These are phyloP conservation scores for Pandion haliaetus DNA, from an alignment of 2,113 vertebrate genomes.

Conservation along the genomic window DNA sequence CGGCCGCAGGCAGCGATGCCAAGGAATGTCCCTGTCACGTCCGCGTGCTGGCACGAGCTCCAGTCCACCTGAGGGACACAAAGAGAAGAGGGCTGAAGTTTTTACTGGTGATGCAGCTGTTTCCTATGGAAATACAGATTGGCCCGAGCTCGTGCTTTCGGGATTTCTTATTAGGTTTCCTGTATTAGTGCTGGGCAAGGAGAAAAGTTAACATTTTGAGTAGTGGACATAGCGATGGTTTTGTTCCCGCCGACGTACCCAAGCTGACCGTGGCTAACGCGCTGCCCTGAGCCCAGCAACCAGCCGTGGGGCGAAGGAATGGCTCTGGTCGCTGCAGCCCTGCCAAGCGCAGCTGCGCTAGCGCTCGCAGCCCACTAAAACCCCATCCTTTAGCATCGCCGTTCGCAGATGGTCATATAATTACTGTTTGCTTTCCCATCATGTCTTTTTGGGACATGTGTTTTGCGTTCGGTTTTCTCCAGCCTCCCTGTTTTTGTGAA, in stretches of 20 bases:
- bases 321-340: neutral
- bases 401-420: neutral
- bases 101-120: neutral
- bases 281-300: neutral
- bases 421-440: slow-evolving; percentile 17
- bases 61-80: neutral
- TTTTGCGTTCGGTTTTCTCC: neutral
- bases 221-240: neutral
- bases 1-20: accelerated
- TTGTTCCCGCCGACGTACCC: neutral
- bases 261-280: neutral
- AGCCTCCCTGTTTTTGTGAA: slow-evolving; percentile 18
- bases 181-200: neutral
- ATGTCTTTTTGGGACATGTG: slow-evolving; percentile 27
- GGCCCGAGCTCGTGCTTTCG: neutral
- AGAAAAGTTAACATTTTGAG: neutral
- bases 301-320: accelerated
- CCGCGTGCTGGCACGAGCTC: neutral
- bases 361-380: neutral
- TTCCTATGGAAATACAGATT: neutral
- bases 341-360: neutral
- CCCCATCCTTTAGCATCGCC: neutral
- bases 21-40: neutral
- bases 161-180: neutral
- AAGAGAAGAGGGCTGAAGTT: neutral